phyloP scores from a whole-genome alignment of 2,888 invertebrate species.

The Hirtodrosophila duncani region DNA sequence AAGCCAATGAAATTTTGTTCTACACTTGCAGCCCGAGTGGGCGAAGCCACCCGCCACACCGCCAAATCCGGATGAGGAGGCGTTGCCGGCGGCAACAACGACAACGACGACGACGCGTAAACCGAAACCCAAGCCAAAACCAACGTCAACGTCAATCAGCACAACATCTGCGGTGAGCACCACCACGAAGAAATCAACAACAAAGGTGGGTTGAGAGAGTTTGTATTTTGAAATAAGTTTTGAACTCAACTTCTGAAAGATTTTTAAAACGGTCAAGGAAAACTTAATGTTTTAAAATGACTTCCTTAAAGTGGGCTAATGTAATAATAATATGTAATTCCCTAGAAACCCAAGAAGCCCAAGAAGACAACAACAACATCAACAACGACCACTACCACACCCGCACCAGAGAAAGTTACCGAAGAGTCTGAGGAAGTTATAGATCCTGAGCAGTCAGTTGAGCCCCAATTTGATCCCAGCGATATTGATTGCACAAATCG shows the following conservation, averaged over 20 bases:
- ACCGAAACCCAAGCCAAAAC: conserved; percentile 68
- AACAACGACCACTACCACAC: conserved; percentile 48
- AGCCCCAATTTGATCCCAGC: conserved; percentile 57
- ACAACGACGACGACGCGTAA: conserved; percentile 69
- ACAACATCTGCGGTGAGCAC: conserved; percentile 51
- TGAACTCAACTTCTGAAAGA: too few relatives aligned
- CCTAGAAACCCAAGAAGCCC: conserved; percentile 70
- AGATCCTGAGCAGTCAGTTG: conserved; percentile 22
- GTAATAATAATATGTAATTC: conserved; percentile 3
- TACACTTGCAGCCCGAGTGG: conserved; percentile 85
- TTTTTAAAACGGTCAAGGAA: too few relatives aligned
- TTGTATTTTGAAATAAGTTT: not conserved
- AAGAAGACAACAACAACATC: conserved; percentile 59
- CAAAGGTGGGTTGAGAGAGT: conserved; percentile 48
- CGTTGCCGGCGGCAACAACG: conserved; percentile 20
- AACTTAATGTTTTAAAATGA: too few relatives aligned
- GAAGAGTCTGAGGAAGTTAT: conserved; percentile 38
- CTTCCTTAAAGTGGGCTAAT: too few relatives aligned
- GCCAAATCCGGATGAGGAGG: conserved; percentile 79
- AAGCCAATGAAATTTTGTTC: conserved; percentile 27
- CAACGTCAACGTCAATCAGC: conserved; percentile 42
- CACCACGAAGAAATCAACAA: conserved; percentile 51
- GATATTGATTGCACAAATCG: conserved; percentile 79
- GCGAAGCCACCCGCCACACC: conserved; percentile 87
- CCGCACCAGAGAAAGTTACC: conserved; percentile 42